Percentiles rank a stretch among this genome's conserved stretches.
Conservation (phyloP, 2,888 invertebrate genomes). For the Oscheius sp. region DNA sequence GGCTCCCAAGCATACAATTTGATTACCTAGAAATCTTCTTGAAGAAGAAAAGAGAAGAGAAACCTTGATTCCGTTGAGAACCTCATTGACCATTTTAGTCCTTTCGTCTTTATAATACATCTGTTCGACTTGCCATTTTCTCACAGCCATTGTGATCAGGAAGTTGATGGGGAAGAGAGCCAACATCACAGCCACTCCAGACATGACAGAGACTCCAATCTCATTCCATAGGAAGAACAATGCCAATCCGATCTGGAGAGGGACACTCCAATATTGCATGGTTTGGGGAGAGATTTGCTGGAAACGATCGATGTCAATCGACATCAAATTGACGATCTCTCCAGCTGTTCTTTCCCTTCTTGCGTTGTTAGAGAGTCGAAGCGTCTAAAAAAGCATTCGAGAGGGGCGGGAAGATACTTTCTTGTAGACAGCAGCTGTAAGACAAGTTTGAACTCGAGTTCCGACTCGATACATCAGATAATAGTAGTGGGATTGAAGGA, state of each 20-base stretch:
- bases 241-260: conserved; percentile 59
- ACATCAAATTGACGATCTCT: conserved; percentile 75
- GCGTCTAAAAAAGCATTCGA: too few species aligned
- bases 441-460: conserved; percentile 64
- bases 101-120: conserved; percentile 93
- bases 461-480: conserved; percentile 68
- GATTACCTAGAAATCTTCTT: conserved; percentile 47
- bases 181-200: conserved; percentile 92
- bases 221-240: conserved; percentile 72
- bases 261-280: conserved; percentile 69
- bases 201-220: conserved; percentile 83
- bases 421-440: conserved; percentile 67
- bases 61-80: conserved; percentile 87
- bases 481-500: conserved; percentile 67
- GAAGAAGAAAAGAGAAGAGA: neutral
- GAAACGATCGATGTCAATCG: conserved; percentile 73
- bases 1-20: conserved; percentile 75
- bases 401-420: conserved; percentile 65
- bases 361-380: conserved; percentile 72
- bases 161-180: conserved; percentile 79
- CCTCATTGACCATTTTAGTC: conserved; percentile 91
- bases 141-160: conserved; percentile 64
- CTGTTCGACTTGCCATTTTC: conserved; percentile 77
- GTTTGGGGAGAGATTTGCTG: conserved; percentile 70
- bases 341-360: conserved; percentile 73